A percentile compares a stretch with the other conserved stretches of the same genome.
Conservation (phyloP, 2,113 vertebrate species). For the Smithornis capensis region DNA sequence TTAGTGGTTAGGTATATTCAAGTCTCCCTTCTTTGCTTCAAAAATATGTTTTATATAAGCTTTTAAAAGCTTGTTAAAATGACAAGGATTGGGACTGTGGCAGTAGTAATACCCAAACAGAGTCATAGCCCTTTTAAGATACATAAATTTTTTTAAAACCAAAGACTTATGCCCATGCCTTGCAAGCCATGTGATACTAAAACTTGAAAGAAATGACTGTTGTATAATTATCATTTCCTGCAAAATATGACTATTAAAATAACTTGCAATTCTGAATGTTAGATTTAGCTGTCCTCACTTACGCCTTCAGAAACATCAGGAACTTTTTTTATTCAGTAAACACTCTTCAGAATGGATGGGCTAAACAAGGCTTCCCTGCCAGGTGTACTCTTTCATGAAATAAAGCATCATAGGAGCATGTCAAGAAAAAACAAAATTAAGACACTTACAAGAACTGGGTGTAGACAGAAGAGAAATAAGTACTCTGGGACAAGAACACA, state of each 20-base stretch:
- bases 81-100: not conserved
- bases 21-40: not conserved
- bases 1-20: not conserved
- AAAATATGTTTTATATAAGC: not conserved
- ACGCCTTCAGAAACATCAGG: constrained; percentile 3
- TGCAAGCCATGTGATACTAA: not conserved
- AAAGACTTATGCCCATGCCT: not conserved
- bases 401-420: not conserved
- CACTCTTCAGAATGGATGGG: not conserved
- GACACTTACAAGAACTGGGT: not conserved
- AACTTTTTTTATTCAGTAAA: constrained; percentile 8
- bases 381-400: not conserved
- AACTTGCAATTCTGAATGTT: not conserved
- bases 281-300: not conserved
- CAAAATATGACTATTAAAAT: not conserved
- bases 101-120: not conserved
- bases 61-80: not conserved
- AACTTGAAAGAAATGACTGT: not conserved
- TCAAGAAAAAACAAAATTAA: constrained; percentile 23
- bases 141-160: not conserved
- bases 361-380: constrained; percentile 20
- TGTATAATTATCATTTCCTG: not conserved
- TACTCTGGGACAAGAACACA: not conserved
- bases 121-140: not conserved
- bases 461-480: constrained; percentile 11